Evolutionary conservation across 2,888 invertebrate species (phyloP), one percentile per base, ranked within the genome.

Genomic region (Zelleria hepariella): DNA sequence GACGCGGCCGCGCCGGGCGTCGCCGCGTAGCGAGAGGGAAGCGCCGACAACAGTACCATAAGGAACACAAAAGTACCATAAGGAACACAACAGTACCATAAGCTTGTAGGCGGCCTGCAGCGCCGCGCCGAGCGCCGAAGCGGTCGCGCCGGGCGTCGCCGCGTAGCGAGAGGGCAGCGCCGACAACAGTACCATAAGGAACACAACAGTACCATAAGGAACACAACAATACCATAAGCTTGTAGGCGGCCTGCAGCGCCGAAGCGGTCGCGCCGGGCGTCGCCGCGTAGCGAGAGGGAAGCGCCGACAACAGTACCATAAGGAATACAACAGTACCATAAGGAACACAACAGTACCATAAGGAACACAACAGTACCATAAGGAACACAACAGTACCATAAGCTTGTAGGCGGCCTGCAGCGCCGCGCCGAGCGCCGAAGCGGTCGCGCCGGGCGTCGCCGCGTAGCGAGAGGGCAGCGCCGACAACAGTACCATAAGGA

Each of bases 71-170:
- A 26, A 26, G 7, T 26, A 26, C 26, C 10, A 4, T 32, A 6
- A 5, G 7, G 6, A 10, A 6, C 1, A 42, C 15, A 2, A 42
- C 5, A 4, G 20, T 49, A 49, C 49, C 49, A 98, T 94, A 64
- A 99, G 91, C 84, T 98, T 97, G 73, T 94, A 95, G 0, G 96
- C 98, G 51, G 96, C 96, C 78, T 96, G 96, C 32, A 99, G 86
- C 1, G 98, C 98, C 4, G 98, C 94, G 1, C 99, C 99, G 15
- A 99, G 88, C 10, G 98, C 97, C 65, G 93, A 95, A 61, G 93
- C 93, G 1, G 95, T 95, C 71, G 94, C 93, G 88, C 92, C 91
- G 52, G 90, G 90, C 52, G n/a, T n/a, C n/a, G 82, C 77, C 62
- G 91, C 88, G 85, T 94, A 95, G 68, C 96, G 90, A 57, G 87